Evolutionary conservation across 2,113 vertebrate species (phyloP), one percentile per base, ranked within the genome.

Genomic region (Sander lucioperca): DNA sequence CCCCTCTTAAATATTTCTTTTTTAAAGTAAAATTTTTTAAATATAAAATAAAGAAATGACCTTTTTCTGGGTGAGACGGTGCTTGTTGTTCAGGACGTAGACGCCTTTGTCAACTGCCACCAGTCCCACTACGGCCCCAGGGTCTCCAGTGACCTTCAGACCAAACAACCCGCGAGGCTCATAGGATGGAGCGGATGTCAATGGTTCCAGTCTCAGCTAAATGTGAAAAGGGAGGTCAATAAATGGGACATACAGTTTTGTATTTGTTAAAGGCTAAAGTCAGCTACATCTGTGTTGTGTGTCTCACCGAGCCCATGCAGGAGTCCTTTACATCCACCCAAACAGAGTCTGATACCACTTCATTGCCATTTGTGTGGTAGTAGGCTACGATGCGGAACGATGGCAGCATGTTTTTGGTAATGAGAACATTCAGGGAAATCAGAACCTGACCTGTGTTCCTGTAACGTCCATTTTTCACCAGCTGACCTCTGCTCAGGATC

Each of bases 341-440:
- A 27, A 96, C 19, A 8, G 96, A 96, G 74, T 97, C 96, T 1
- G 96, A 93, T 25, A 96, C 96, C 48, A 97, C 79, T 73, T 96
- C 95, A 45, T 57, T 87, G 1, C 2, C 18, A 14, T 6, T 68
- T 11, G 94, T 73, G n/a, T 96, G 90, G 74, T 94, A 93, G 80
- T 95, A 96, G 19, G 92, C 95, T 71, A 96, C 21, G n/a, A 96
- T 88, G 25, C 94, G 91, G 89, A 96, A 96, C 0, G 96, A 97
- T 7, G 96, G 95, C 48, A 95, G 85, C 91, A 94, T 92, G 0
- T 90, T 85, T 80, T 93, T 92, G 36, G 86, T 93, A 50, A 96
- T 33, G 16, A 56, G 36, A 51, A 94, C 1, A 0, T 65, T 77
- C 39, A 90, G 18, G 47, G 86, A 58, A 51, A 95, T 85, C 79